Evolutionary conservation across 2,113 vertebrate genomes (phyloP), one percentile per base, ranked within the genome.

Genomic region (Syngnathus floridae): DNA sequence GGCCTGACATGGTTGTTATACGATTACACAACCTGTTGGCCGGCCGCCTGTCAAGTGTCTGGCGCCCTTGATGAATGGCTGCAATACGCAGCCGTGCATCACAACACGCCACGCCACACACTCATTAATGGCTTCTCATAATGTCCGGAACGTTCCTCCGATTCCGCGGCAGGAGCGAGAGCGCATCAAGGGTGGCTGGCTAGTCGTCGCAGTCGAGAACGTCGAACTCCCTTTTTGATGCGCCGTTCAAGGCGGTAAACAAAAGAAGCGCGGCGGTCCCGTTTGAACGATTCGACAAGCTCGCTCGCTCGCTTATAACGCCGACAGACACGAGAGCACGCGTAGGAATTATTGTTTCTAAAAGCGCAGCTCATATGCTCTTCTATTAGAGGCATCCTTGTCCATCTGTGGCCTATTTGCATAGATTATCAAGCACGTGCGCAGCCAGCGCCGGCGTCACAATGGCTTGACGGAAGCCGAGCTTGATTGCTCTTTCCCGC

Each of bases 21-120:
- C 86, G 88, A 91, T 92, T 90, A 88, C 86, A 88, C 84, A 88
- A 88, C 86, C 83, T 88, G 88, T 90, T 89, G 85, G 87, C 80
- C 79, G 84, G 81, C 86, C 77, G 81, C 84, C 80, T 90, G 88
- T 89, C 87, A 89, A 87, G 81, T 88, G 86, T 88, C 80, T 81
- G 83, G 71, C 70, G 70, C 74, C 80, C 73, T 76, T 92, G 91
- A 91, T 90, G 88, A 91, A 91, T 91, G 89, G 81, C 79, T 79
- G 79, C 89, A 91, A 91, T 91, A 89, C 87, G 86, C 59, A 8
- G 59, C 69, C 64, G 72, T 65, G 83, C 89, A 88, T 90, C 86
- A 84, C 82, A 86, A 88, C 86, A 82, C 79, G 76, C 83, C 83
- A 81, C 82, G 67, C 83, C 81, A 72, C 75, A 68, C 80, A 70